Conservation (phyloP, 2,888 invertebrate species). For the Sphaerophoria taeniata region DNA sequence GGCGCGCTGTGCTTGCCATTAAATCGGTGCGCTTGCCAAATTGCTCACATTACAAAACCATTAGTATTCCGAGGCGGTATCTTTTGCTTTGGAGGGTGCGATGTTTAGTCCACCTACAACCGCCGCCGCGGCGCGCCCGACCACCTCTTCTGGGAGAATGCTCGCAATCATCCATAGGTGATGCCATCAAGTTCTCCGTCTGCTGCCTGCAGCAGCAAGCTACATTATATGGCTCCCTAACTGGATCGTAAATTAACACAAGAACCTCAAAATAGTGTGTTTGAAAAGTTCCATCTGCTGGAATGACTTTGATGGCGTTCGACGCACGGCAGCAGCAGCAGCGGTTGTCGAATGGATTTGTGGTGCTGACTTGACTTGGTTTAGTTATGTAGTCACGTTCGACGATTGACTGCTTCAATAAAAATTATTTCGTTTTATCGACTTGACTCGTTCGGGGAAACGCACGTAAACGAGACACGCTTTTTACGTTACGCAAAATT, state of each 20-base stretch:
- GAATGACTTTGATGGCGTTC: constrained; percentile 40
- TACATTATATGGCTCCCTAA: too few relatives aligned
- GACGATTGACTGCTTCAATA: constrained; percentile 54
- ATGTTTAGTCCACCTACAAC: too few relatives aligned
- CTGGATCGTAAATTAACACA: constrained; percentile 49
- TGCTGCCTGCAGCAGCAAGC: constrained; percentile 57
- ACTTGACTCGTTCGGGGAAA: constrained; percentile 42
- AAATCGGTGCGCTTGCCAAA: constrained; percentile 69
- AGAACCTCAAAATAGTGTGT: constrained; percentile 61
- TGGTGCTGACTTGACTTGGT: constrained; percentile 30
- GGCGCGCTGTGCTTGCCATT: constrained; percentile 32
- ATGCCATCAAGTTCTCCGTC: constrained; percentile 26
- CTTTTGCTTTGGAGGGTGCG: neutral
- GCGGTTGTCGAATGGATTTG: constrained; percentile 12
- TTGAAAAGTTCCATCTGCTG: constrained; percentile 59
- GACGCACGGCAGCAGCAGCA: too few relatives aligned
- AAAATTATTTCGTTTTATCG: constrained; percentile 40
- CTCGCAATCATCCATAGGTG: constrained; percentile 35
- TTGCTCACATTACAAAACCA: constrained; percentile 72
- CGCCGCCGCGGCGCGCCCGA: neutral
- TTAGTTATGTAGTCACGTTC: constrained; percentile 68
- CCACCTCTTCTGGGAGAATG: neutral
- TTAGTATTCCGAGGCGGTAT: constrained; percentile 67
- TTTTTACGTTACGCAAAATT: constrained; percentile 1
- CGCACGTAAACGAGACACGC: constrained; percentile 13